Evolutionary conservation across 2,797 vertebrate species (phyloP).

Genomic region (Silurus lanzhouensis): DNA sequence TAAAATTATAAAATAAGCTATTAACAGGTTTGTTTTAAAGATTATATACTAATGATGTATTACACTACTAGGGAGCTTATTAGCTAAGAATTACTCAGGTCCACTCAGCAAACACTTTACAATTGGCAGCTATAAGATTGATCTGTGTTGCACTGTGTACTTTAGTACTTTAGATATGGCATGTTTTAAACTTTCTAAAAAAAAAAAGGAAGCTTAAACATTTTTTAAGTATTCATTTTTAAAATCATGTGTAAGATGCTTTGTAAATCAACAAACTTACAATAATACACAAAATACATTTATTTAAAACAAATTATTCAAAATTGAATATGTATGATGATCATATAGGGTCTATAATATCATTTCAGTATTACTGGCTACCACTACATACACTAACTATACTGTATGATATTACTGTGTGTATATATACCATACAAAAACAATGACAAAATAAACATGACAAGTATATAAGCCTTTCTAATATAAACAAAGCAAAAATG

Average conservation of each 20-base stretch:
- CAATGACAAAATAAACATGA: neutral
- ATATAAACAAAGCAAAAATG: no score
- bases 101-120: neutral
- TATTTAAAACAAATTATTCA: constrained; percentile 1
- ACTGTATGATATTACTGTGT: neutral
- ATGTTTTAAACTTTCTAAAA: neutral
- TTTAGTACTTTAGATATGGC: neutral
- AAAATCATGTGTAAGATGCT: neutral
- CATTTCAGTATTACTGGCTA: neutral
- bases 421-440: neutral
- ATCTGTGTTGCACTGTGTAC: neutral
- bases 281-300: neutral
- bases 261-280: neutral
- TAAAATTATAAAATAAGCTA: neutral
- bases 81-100: neutral
- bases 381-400: neutral
- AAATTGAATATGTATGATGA: neutral
- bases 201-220: neutral
- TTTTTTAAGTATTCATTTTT: neutral
- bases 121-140: neutral
- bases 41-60: neutral
- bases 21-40: neutral
- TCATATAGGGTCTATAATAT: neutral
- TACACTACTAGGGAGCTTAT: neutral
- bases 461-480: neutral